phyloP scores from a whole-genome alignment of 2,888 invertebrate species.

The Diploptera punctata region DNA sequence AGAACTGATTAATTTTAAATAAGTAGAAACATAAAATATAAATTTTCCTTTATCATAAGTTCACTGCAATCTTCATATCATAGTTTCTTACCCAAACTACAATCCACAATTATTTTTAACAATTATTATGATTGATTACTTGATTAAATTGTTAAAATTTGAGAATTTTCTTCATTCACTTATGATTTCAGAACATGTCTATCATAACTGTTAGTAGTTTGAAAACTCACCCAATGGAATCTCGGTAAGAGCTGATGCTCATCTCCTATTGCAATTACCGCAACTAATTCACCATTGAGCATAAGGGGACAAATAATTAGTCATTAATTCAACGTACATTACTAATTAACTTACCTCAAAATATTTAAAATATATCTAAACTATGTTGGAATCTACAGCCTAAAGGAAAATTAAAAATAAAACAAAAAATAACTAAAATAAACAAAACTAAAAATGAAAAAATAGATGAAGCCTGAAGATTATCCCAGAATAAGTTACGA shows the following conservation, averaged over 20 bases:
- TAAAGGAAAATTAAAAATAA: too few species aligned
- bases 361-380: background rate
- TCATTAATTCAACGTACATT: too few species aligned
- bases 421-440: background rate
- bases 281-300: slow-evolving; percentile 23
- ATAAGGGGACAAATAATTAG: slow-evolving; percentile 19
- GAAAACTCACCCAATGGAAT: slow-evolving; percentile 29
- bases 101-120: too few species aligned
- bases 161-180: background rate
- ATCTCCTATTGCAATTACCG: slow-evolving; percentile 29
- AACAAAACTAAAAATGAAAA: background rate
- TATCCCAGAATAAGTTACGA: too few species aligned
- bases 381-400: too few species aligned
- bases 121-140: too few species aligned
- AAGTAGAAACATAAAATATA: too few species aligned
- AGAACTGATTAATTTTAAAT: too few species aligned
- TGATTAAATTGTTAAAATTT: too few species aligned
- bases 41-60: too few species aligned
- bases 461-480: background rate
- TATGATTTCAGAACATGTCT: background rate
- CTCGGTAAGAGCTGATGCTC: slow-evolving; percentile 27
- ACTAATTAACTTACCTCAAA: slow-evolving; percentile 26
- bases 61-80: too few species aligned
- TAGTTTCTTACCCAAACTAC: too few species aligned
- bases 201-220: slow-evolving; percentile 26